A percentile compares a stretch with the other conserved stretches of the same genome.
Conservation (phyloP, 2,113 vertebrate genomes). For the Corythornis cristatus region DNA sequence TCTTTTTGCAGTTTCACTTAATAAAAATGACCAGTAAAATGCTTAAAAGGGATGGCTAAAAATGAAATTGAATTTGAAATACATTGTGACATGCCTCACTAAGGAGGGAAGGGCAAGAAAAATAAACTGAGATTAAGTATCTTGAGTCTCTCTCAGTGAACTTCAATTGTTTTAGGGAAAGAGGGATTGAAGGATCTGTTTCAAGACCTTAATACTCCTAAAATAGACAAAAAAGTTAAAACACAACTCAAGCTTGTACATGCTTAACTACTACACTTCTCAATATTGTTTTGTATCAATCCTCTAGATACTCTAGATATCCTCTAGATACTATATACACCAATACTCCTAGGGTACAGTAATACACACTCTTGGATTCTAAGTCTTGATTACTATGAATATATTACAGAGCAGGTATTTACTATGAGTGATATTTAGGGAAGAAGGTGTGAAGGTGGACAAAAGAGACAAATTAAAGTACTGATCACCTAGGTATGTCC, state of each 20-base stretch:
- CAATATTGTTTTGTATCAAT: neutral
- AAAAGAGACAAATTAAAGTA: neutral
- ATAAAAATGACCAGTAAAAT: neutral
- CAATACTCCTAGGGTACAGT: neutral
- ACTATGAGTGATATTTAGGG: neutral
- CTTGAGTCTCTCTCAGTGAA: neutral
- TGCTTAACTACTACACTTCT: neutral
- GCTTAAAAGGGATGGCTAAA: neutral
- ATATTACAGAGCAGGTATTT: neutral
- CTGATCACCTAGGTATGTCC: rapidly evolving
- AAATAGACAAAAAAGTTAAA: neutral
- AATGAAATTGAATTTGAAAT: neutral
- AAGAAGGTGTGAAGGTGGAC: neutral
- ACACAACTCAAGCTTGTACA: neutral
- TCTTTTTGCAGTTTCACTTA: neutral
- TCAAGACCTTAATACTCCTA: neutral
- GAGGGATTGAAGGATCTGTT: neutral
- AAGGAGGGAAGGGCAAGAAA: neutral
- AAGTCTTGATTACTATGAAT: neutral
- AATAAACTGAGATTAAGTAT: neutral
- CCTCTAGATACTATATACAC: neutral
- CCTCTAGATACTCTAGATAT: neutral
- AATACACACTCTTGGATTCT: neutral
- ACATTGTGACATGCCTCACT: neutral
- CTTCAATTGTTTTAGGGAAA: neutral